Evolutionary conservation across 2,113 vertebrate genomes (phyloP), one percentile per base, ranked within the genome.

Genomic region (Coreoperca whiteheadi): DNA sequence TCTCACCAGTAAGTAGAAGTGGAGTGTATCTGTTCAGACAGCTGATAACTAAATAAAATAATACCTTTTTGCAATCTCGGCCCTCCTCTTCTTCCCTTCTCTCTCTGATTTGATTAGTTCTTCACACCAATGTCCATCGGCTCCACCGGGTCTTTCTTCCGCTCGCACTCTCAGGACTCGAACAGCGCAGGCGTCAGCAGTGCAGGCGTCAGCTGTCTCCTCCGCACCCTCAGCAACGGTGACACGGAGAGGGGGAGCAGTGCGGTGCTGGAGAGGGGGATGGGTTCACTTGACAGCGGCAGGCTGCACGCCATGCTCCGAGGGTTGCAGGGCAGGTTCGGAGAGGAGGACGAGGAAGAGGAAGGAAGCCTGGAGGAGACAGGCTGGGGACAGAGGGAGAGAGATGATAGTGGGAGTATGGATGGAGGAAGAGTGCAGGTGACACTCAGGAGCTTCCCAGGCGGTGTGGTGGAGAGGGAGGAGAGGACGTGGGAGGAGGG

Each of bases 131-230:
- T 98, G 96, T 97, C 97, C 93, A 96, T 99, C 91, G 96, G 97
- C 89, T 96, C 92, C 50, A 74, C 97, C 74, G 97, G 97, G 93
- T 97, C 97, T 86, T 99, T 98, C 97, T 99, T 97, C 96, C 97
- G 98, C 95, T 97, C 98, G 90, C 97, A 97, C 95, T 97, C 97
- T 96, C 97, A 98, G 96, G 97, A 99, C 94, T 98, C 97, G 94
- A 99, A 98, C 93, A 98, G 96, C 92, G 94, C 97, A 83, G 96
- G 97, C 93, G 94, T 98, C 95, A 97, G 97, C 94, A 98, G 97
- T 93, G 95, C 97, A 87, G 97, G 98, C 87, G 96, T 99, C 95
- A 98, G 97, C 94, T 97, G 96, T 93, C 97, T 98, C 94, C 97
- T 99, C 94, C 97, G 97, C 93, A 95, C 98, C 88, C 90, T 97